Base-by-base conservation (phyloP, 2,888 invertebrate species). In the Muscina levida region DNA sequence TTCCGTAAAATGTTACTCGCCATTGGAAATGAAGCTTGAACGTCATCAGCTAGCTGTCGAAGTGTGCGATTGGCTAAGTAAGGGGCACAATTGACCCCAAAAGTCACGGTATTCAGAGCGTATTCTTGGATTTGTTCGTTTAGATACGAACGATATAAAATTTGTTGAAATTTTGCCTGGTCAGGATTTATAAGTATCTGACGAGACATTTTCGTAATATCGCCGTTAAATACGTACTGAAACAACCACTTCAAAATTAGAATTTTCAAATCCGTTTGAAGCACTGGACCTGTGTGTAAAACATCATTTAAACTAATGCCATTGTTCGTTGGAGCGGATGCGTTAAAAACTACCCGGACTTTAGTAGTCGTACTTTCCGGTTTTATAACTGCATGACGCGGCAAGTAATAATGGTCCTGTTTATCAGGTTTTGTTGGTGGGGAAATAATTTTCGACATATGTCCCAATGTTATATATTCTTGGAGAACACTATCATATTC, bases 31-130 rank as follows among this genome's bases (percentile, higher is more conserved):
- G 46, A 44, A 48, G 56, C 31, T 19, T 68, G 17, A 53, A 66
- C 51, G 24, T 73, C 71, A 0, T 70, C 53, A 1, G 77, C 79
- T 3, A 82, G 10, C n/a, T 74, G 56, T 10, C 71, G 48, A 6
- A 84, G n/a, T 1, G 66, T 75, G 0, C 82, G 51, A 39, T 81
- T 83, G 0, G 82, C 82, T 0, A 84, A 24, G 31, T 70, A 82
- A 0, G 81, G 82, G 1, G 82, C 53, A 53, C 53, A 53, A 19
- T 22, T 53, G 13, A 53, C 53, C 19, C 53, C 19, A 22, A 53
- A 53, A 11, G 53, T 53, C 11, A 19, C 53, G 22, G 53, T 53
- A 6, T 57, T 2, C 19, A 80, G n/a, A 15, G 51, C 59, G 42
- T 65, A 80, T 11, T 66, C 57, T n/a, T 68, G 31, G 3, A 80